Evolutionary conservation across 2,797 vertebrate species (phyloP).

Genomic region (Spheniscus humboldti): DNA sequence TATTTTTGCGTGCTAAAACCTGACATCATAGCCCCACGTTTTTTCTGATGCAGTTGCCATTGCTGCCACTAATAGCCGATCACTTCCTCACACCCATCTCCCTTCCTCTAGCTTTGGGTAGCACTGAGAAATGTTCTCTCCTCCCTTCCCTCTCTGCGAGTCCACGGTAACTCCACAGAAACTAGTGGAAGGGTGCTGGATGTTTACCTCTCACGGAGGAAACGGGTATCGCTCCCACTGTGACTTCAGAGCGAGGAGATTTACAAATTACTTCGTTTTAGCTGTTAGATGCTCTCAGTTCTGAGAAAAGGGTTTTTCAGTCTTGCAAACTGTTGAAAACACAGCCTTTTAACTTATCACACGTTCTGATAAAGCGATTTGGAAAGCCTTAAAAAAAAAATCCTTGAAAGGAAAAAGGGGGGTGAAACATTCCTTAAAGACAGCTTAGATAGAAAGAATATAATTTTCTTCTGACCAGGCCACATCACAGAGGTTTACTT

Average conservation of each 20-base stretch:
- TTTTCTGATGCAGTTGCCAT: background rate
- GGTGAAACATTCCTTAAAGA: constrained; percentile 1
- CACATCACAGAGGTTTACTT: constrained; percentile 45
- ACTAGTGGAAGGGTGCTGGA: background rate
- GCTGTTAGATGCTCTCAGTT: background rate
- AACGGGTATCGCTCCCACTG: rapidly evolving
- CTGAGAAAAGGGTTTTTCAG: background rate
- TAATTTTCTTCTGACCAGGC: constrained; percentile 27
- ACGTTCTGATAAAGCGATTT: background rate
- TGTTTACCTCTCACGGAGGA: background rate
- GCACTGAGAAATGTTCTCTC: background rate
- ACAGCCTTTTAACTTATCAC: background rate
- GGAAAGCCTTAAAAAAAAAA: constrained; percentile 14
- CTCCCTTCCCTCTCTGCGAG: background rate
- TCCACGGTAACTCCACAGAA: background rate
- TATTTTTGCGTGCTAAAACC: background rate
- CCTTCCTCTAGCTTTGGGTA: background rate
- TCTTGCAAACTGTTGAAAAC: constrained; percentile 11
- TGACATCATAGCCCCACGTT: background rate
- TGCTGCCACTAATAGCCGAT: background rate
- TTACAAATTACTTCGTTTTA: background rate
- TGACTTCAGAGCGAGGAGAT: background rate
- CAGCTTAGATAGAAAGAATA: background rate
- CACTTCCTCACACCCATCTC: background rate
- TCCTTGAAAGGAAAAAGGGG: constrained; percentile 7